These are phyloP conservation scores for Subanguina moxae DNA, from an alignment of 1,140 invertebrate species.

Conservation along the genomic window DNA sequence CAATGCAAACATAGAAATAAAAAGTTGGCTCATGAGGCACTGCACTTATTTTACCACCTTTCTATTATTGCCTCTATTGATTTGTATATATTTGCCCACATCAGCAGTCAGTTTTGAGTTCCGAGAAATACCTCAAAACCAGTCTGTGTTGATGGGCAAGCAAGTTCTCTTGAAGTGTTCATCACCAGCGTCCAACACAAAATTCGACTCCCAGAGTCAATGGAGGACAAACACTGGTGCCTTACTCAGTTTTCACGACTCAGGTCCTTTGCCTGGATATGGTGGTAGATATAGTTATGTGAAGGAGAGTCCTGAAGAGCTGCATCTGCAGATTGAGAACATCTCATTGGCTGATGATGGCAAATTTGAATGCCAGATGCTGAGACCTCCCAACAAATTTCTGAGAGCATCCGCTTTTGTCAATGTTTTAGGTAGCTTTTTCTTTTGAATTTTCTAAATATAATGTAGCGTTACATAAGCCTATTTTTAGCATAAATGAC, in stretches of 20 bases:
- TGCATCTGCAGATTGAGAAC: slow-evolving; percentile 41
- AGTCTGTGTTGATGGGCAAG: slow-evolving; percentile 31
- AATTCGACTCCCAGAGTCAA: slow-evolving; percentile 33
- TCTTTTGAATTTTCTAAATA: too few relatives aligned
- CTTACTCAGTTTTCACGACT: slow-evolving; percentile 28
- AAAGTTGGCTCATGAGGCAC: too few relatives aligned
- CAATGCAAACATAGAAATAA: too few relatives aligned
- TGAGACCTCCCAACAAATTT: slow-evolving; percentile 22
- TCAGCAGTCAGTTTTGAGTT: slow-evolving; percentile 16
- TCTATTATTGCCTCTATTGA: background rate
- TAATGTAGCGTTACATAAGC: too few relatives aligned
- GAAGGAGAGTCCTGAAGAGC: slow-evolving; percentile 33
- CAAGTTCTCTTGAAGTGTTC: slow-evolving; percentile 30
- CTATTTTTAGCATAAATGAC: slow-evolving; percentile 12
- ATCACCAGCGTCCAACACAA: slow-evolving; percentile 17
- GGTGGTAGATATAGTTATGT: slow-evolving; percentile 42
- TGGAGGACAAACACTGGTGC: slow-evolving; percentile 37
- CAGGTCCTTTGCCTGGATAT: slow-evolving; percentile 31
- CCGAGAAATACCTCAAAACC: slow-evolving; percentile 31
- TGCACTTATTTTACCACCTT: too few relatives aligned
- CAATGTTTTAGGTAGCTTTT: slow-evolving; percentile 41
- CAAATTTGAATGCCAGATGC: slow-evolving; percentile 42
- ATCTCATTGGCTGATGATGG: slow-evolving; percentile 41
- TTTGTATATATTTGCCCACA: background rate
- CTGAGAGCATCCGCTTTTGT: slow-evolving; percentile 33